These are phyloP conservation scores for Zoanthus gigantus DNA, from an alignment of 92 coral and sea anemone species.

Conservation along the genomic window DNA sequence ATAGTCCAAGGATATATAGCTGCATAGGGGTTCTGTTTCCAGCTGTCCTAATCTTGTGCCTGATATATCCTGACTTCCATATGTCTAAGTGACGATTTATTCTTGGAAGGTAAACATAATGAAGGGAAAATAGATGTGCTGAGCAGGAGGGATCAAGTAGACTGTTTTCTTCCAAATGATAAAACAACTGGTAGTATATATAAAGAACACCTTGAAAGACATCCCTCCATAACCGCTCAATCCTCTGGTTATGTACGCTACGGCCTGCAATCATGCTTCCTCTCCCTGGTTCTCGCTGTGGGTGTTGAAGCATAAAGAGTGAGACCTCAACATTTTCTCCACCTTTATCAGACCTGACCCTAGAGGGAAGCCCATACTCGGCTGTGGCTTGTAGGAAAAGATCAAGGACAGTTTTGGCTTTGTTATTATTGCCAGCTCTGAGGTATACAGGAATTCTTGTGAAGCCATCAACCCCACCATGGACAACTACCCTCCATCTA, in stretches of 20 bases:
- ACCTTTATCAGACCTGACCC: conserved; percentile 34
- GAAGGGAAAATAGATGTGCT: conserved; percentile 34
- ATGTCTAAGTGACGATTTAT: conserved; percentile 28
- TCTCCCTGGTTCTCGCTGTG: conserved; percentile 25
- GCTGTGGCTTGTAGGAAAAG: neutral
- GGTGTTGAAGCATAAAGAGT: conserved; percentile 21
- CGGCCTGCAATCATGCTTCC: conserved; percentile 42
- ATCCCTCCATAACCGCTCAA: conserved; percentile 39
- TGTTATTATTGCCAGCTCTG: neutral
- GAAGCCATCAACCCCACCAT: conserved; percentile 50
- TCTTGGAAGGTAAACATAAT: conserved; percentile 48
- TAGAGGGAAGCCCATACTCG: conserved; percentile 39
- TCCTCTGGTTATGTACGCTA: conserved; percentile 28
- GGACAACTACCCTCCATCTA: conserved; percentile 46
- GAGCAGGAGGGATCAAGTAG: conserved; percentile 28
- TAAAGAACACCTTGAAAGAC: conserved; percentile 2
- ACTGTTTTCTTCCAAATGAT: conserved; percentile 37
- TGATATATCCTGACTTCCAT: conserved; percentile 37
- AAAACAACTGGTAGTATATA: conserved; percentile 18
- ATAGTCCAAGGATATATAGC: conserved; percentile 37
- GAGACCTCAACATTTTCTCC: conserved; percentile 42
- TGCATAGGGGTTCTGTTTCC: conserved; percentile 39
- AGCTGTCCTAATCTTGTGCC: conserved; percentile 39
- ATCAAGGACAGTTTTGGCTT: neutral
- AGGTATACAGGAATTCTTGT: conserved; percentile 19